These are phyloP conservation scores for Dendrophyllia cribrosa DNA, from an alignment of 64 coral and sea anemone genomes.

Conservation along the genomic window DNA sequence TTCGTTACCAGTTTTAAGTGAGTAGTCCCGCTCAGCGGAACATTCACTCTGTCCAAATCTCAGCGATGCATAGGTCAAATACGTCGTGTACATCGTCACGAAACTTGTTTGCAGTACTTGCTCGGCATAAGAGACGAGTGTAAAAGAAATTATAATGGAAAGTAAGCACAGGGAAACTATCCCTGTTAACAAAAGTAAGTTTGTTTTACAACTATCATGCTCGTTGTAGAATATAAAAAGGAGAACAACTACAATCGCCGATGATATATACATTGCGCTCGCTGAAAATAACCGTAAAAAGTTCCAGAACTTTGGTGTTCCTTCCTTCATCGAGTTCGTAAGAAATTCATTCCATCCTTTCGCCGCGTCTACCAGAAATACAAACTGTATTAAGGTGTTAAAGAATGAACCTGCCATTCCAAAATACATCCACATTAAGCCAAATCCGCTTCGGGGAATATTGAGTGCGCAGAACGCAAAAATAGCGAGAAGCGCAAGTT, in stretches of 20 bases:
- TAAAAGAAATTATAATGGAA: conserved; percentile 44
- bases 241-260: background rate
- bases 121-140: background rate
- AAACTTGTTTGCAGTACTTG: conserved; percentile 54
- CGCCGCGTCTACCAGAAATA: conserved; percentile 72
- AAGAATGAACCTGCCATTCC: conserved; percentile 71
- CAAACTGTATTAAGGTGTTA: conserved; percentile 67
- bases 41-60: conserved; percentile 50
- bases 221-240: conserved; percentile 62
- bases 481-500: conserved; percentile 49
- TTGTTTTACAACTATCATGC: conserved; percentile 67
- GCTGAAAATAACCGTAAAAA: conserved; percentile 20
- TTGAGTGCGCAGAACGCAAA: conserved; percentile 47
- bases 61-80: conserved; percentile 59
- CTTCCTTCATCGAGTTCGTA: background rate
- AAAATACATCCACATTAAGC: conserved; percentile 66
- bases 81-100: conserved; percentile 65
- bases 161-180: conserved; percentile 60
- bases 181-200: conserved; percentile 57
- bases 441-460: conserved; percentile 69
- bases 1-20: conserved; percentile 12
- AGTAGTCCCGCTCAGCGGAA: conserved; percentile 15
- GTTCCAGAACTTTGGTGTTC: background rate
- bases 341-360: conserved; percentile 60
- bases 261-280: conserved; percentile 10